Percentiles rank a stretch among this genome's conserved stretches.
Conservation (phyloP, 2,797 vertebrate species). For the Xenopus petersii region DNA sequence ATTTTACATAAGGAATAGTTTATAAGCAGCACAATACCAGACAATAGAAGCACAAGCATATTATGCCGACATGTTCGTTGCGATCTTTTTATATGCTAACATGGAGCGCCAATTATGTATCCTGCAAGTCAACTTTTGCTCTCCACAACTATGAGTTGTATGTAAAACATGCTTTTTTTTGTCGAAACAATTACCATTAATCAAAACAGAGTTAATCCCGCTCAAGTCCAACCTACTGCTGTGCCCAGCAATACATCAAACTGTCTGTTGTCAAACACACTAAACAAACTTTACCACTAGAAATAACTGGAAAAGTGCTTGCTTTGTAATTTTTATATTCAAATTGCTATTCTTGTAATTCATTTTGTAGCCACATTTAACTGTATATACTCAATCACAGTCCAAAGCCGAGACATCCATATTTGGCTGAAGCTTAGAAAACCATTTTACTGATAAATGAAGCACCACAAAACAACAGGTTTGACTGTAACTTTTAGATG, state of each 20-base stretch:
- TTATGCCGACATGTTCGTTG: slow-evolving; percentile 56
- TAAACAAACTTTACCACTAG: slow-evolving; percentile 71
- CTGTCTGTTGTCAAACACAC: slow-evolving; percentile 79
- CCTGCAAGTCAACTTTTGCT: slow-evolving; percentile 73
- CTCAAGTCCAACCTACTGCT: slow-evolving; percentile 78
- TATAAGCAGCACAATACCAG: slow-evolving; percentile 61
- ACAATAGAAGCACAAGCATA: slow-evolving; percentile 50
- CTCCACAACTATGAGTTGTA: slow-evolving; percentile 72
- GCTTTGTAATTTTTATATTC: slow-evolving; percentile 71
- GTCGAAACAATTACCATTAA: slow-evolving; percentile 82
- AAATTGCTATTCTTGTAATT: slow-evolving; percentile 68
- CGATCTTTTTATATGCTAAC: slow-evolving; percentile 69
- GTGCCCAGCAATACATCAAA: slow-evolving; percentile 81
- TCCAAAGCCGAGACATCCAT: slow-evolving; percentile 54
- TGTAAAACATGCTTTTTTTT: slow-evolving; percentile 71
- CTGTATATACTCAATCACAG: slow-evolving; percentile 65
- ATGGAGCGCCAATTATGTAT: slow-evolving; percentile 74
- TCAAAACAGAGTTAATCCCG: slow-evolving; percentile 80
- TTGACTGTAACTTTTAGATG: slow-evolving; percentile 48
- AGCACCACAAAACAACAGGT: slow-evolving; percentile 50
- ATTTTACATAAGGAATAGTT: slow-evolving; percentile 60
- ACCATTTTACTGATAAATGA: slow-evolving; percentile 56
- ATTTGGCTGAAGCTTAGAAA: slow-evolving; percentile 53
- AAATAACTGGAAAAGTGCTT: slow-evolving; percentile 70
- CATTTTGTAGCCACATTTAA: slow-evolving; percentile 66